These are phyloP conservation scores for Spicauda simplicius DNA, from an alignment of 2,888 invertebrate genomes.

Conservation along the genomic window DNA sequence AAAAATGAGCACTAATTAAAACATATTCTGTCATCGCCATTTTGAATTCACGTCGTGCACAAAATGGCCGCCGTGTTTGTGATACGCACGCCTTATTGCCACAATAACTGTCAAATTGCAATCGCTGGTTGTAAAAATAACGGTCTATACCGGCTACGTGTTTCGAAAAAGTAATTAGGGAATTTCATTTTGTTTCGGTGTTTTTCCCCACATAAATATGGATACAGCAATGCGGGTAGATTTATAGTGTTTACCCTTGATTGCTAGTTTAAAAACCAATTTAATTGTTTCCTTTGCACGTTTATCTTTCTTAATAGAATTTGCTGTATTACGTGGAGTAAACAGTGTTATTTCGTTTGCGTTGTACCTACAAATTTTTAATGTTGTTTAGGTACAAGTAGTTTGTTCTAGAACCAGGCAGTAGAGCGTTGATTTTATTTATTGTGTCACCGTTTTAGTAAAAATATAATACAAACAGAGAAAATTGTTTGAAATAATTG, in stretches of 20 bases:
- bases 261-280: slow-evolving; percentile 20
- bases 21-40: slow-evolving; percentile 56
- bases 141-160: slow-evolving; percentile 69
- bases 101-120: slow-evolving; percentile 79
- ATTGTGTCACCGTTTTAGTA: too few relatives aligned
- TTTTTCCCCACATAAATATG: slow-evolving; percentile 46
- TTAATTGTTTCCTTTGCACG: slow-evolving; percentile 4
- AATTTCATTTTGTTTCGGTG: slow-evolving; percentile 45
- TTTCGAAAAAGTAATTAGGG: slow-evolving; percentile 70
- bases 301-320: slow-evolving; percentile 23
- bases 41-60: slow-evolving; percentile 67
- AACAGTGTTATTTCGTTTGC: slow-evolving; percentile 14
- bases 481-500: too few relatives aligned
- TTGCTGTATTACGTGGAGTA: not conserved
- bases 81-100: slow-evolving; percentile 70
- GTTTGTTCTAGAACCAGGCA: too few relatives aligned
- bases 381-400: too few relatives aligned
- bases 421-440: too few relatives aligned
- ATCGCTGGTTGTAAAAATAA: slow-evolving; percentile 78
- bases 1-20: slow-evolving; percentile 46
- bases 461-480: too few relatives aligned
- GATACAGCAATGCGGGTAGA: slow-evolving; percentile 23
- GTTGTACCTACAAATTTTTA: not conserved
- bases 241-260: slow-evolving; percentile 41
- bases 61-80: slow-evolving; percentile 68